Base-by-base conservation (phyloP, 2,113 vertebrate species). In the Empidonax alnorum region DNA sequence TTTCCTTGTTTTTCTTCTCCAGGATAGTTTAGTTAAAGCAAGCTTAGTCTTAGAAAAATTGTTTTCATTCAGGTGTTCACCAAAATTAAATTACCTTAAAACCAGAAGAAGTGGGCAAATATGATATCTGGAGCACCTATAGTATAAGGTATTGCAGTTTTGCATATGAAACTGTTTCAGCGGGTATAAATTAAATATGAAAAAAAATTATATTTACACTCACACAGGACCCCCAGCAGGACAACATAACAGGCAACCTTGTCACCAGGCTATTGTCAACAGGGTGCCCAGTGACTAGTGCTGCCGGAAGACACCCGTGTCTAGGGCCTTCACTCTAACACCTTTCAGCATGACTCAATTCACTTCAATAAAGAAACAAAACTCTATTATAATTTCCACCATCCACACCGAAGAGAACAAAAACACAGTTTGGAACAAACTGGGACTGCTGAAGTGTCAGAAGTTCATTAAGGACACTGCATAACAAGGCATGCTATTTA, bases 401-500 rank as follows among this genome's bases (percentile, higher is more conserved):
- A 53, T 39, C 58, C 52, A 67, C 63, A 62, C 9, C 7, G n/a
- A 42, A 74, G 56, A 84, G 56, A 84, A 84, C 24, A 81, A 93
- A 81, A 80, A 0, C 23, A 33, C 9, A 67, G 22, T 61, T 47
- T 78, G 61, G 56, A 89, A 81, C 5, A 78, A 59, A 77, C 39
- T 81, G 42, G 22, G 53, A 76, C 39, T 1, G 1, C 10, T 53
- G 23, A 90, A 90, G 56, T 84, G 82, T 74, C 68, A 84, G 61
- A 81, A 95, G 52, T 91, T 91, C 89, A 86, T 87, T 92, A 89
- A 89, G 49, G 56, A 87, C 62, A 84, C 21, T 20, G 44, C 17
- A 59, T 37, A 89, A 31, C 22, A 81, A 87, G 67, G 49, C 18
- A 56, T 6, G 13, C 31, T 75, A 37, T 61, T 78, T 67, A 81